Evolutionary conservation across 2,888 invertebrate genomes (phyloP).

Genomic region (Ectemnius lituratus): DNA sequence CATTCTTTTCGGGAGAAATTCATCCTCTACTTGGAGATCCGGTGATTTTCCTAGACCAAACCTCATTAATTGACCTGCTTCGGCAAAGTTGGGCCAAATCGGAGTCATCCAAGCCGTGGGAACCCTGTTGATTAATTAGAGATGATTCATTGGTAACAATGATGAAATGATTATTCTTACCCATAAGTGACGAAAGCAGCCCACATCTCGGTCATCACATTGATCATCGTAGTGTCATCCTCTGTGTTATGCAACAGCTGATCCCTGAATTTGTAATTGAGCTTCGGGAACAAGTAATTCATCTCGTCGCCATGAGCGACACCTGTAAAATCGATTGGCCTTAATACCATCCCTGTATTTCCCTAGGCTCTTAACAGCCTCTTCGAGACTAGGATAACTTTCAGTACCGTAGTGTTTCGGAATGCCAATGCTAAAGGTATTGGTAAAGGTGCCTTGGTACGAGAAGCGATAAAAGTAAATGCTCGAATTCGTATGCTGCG

Average conservation of each 20-base stretch:
- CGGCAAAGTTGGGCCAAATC: conserved; percentile 68
- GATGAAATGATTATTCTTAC: conserved; percentile 49
- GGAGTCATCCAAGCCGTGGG: conserved; percentile 61
- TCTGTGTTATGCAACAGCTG: conserved; percentile 58
- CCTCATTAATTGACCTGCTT: conserved; percentile 60
- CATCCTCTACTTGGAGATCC: conserved; percentile 54
- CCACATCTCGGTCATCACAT: conserved; percentile 70
- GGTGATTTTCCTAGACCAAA: conserved; percentile 62
- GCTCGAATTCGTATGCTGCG: conserved; percentile 59
- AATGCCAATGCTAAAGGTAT: conserved; percentile 36
- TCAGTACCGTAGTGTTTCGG: conserved; percentile 56
- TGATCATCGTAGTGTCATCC: conserved; percentile 64
- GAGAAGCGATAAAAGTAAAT: conserved; percentile 65
- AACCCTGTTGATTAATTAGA: conserved; percentile 47
- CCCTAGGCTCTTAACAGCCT: neutral
- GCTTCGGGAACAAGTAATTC: conserved; percentile 67
- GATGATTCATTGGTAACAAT: neutral
- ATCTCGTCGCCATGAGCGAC: conserved; percentile 67
- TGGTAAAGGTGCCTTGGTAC: conserved; percentile 67
- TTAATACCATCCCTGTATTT: neutral
- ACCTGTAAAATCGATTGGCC: conserved; percentile 51
- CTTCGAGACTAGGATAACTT: neutral
- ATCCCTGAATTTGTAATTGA: conserved; percentile 43
- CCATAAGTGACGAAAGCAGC: conserved; percentile 65
- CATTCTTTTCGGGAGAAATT: conserved; percentile 65